Base-by-base conservation (phyloP, 2,797 vertebrate genomes). In the Tiaroga cobitis region DNA sequence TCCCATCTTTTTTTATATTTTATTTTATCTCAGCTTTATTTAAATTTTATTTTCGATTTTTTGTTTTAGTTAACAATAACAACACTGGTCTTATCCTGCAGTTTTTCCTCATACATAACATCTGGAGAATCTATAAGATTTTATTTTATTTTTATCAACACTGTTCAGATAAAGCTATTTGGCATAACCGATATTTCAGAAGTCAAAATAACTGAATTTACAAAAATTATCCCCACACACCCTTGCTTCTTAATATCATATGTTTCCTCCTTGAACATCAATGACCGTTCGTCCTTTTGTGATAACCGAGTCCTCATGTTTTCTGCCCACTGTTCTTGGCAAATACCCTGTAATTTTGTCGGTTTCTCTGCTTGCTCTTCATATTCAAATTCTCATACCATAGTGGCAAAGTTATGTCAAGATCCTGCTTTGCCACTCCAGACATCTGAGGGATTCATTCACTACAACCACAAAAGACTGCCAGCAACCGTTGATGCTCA, bases 211-310 rank as follows among this genome's bases (percentile, higher is more conserved):
- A 75, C 29, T 21, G 18, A 75, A 34, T 75, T 34, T 8, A 21
- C 10, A 34, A 34, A 51, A 51, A 54, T 4, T 7, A 51, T 51
- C 46, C 19, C 21, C 15, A 29, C 24, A 26, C n/a, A 49, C 4
- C 4, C 3, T 24, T 54, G 29, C 21, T 56, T 37, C 11, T 37
- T 76, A 37, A 37, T 56, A 56, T 76, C 4, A 15, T 4, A 5
- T 6, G 51, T 56, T 76, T 56, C 24, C 32, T 56, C 32, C 49
- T 76, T 8, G 19, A 37, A 13, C 11, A 34, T 76, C 74, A 76
- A 34, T 76, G 74, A 56, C 51, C 5, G 21, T 76, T 76, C 34
- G 32, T 76, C 34, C 51, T 76, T 76, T 56, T 76, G 32, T 76
- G 3, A 76, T n/a, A 54, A 37, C 56, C 1, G 3, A 56, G 51